Evolutionary conservation across 2,113 vertebrate species (phyloP).

Genomic region (Cyrtonyx montezumae): DNA sequence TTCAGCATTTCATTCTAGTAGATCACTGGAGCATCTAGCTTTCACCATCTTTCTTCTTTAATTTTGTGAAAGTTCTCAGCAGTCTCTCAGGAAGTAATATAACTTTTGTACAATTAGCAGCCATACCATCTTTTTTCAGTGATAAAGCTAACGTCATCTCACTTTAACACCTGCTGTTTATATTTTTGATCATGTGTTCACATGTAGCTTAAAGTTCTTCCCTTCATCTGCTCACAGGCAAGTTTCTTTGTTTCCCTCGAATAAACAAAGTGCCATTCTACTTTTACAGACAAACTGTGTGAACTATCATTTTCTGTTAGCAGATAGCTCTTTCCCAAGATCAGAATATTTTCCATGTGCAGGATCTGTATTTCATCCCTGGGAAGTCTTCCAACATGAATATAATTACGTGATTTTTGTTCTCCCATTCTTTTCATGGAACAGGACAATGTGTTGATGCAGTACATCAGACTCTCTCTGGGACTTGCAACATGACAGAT

Average conservation of each 20-base stretch:
- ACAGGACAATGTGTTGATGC: neutral
- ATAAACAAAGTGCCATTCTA: neutral
- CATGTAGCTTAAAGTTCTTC: neutral
- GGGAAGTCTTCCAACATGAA: neutral
- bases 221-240: neutral
- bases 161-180: neutral
- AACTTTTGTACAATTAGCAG: neutral
- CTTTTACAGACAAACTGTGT: neutral
- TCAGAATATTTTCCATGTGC: neutral
- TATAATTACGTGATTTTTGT: neutral
- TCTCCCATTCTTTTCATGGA: neutral
- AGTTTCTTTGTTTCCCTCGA: neutral
- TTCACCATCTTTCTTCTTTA: neutral
- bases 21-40: neutral
- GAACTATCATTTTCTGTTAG: neutral
- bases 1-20: neutral
- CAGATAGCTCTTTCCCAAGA: slow-evolving; percentile 7
- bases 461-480: neutral
- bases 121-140: neutral
- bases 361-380: neutral
- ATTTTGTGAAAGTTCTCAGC: neutral
- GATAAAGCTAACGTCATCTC: neutral
- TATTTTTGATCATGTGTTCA: neutral
- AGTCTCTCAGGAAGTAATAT: neutral
- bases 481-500: neutral